Base-by-base conservation (phyloP, 2,888 invertebrate genomes). In the Drosophila pegasa region DNA sequence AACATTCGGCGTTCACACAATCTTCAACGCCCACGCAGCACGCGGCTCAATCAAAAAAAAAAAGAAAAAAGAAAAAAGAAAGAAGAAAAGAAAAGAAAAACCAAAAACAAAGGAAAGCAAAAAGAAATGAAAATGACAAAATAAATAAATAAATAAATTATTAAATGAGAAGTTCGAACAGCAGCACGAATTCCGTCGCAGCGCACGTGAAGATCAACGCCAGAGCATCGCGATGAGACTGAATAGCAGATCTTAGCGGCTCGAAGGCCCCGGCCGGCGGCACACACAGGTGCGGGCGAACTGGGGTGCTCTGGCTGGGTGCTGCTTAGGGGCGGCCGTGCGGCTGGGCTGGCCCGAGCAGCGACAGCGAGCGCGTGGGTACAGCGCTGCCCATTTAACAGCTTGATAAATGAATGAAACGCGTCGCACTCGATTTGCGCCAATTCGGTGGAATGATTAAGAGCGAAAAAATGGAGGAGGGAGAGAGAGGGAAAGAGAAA, bases 201-300 rank as follows among this genome's bases (percentile, higher is more conserved):
- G 64, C 78, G 74, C 87, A 81, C 81, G 75, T 71, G 63, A 84
- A 80, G 82, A 83, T 83, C 87, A 83, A 74, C 88, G 87, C 51
- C 65, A 80, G 83, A 83, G 82, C 88, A 83, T 80, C 87, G 87
- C 82, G 88, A 80, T 68, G 74, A 86, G 84, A 83, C 83, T 83
- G 81, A 82, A 72, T 59, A 47, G 25, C 43, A 12, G 35, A 50
- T 50, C 55, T 62, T 54, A 60, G 48, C 51, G 45, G 59, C 68
- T 67, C 62, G 69, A 61, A 40, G 57, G 62, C 54, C 55, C 73
- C 47, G 60, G 33, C 63, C 22, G 22, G 22, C 50, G 22, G 25
- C 31, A 31, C 20, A 31, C 20, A 35, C 50, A 50, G 50, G 48
- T 20, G 48, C 48, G 48, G 48, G 48, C 47, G 47, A 18, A 14